Percentiles rank a stretch among this genome's conserved stretches.
Evolutionary conservation across 2,113 vertebrate genomes (phyloP).

Genomic region (Oreochromis spilurus): DNA sequence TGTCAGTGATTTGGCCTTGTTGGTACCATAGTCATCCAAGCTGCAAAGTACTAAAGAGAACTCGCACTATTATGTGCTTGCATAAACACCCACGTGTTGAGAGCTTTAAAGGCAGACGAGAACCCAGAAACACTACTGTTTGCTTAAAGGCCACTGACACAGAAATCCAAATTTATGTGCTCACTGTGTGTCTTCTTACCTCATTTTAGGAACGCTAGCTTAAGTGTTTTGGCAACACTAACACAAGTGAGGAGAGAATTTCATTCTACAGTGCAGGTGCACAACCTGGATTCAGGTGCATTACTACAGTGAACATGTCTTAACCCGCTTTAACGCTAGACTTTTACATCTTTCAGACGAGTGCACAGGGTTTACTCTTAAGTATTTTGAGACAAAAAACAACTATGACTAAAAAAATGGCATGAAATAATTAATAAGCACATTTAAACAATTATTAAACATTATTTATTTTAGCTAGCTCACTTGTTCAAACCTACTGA

Average conservation of each 20-base stretch:
- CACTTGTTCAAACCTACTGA: neutral
- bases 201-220: neutral
- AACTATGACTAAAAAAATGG: neutral
- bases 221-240: neutral
- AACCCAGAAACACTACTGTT: neutral
- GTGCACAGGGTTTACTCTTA: neutral
- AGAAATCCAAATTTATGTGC: neutral
- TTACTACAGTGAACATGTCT: neutral
- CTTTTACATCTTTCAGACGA: neutral
- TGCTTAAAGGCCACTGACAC: neutral
- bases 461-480: neutral
- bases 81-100: conserved; percentile 6
- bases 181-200: neutral
- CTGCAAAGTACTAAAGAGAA: neutral
- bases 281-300: neutral
- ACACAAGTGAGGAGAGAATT: neutral
- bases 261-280: neutral
- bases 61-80: neutral
- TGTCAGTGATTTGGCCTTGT: neutral
- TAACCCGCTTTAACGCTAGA: neutral
- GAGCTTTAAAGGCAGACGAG: neutral
- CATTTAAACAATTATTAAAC: neutral
- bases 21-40: neutral
- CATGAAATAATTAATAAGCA: neutral
- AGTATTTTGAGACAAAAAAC: neutral